These are phyloP conservation scores for Manduca sexta DNA, from an alignment of 1,140 invertebrate species.

Conservation along the genomic window DNA sequence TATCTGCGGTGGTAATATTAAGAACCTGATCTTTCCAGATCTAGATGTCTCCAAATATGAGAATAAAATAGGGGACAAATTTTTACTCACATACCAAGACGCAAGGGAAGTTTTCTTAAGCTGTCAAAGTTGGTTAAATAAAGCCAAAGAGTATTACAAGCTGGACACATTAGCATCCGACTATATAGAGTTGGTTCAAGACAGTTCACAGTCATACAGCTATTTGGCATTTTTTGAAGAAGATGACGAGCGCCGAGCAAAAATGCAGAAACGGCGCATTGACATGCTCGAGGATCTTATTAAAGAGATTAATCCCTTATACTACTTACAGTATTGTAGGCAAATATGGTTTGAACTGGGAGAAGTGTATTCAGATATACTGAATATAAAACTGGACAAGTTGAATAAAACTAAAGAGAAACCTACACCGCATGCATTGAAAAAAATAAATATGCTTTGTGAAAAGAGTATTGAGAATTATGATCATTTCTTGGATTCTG, in stretches of 20 bases:
- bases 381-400: constrained; percentile 86
- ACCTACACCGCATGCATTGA: constrained; percentile 78
- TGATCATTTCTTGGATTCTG: constrained; percentile 82
- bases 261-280: constrained; percentile 91
- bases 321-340: constrained; percentile 86
- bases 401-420: constrained; percentile 74
- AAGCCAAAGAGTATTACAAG: constrained; percentile 89
- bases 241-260: constrained; percentile 84
- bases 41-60: constrained; percentile 76
- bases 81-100: constrained; percentile 84
- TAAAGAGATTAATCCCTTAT: constrained; percentile 86
- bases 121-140: constrained; percentile 84
- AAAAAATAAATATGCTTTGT: constrained; percentile 87
- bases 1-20: constrained; percentile 58
- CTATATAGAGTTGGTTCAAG: constrained; percentile 88
- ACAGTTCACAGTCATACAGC: constrained; percentile 87
- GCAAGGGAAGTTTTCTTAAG: constrained; percentile 85
- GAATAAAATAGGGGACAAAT: constrained; percentile 78
- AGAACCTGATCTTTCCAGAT: constrained; percentile 73
- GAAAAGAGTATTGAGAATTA: constrained; percentile 86
- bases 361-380: constrained; percentile 85
- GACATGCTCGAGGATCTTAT: constrained; percentile 85
- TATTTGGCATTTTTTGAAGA: constrained; percentile 90
- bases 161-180: constrained; percentile 90
- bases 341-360: constrained; percentile 92